Conservation (phyloP, 1,140 invertebrate genomes). For the Ooceraea biroi region DNA sequence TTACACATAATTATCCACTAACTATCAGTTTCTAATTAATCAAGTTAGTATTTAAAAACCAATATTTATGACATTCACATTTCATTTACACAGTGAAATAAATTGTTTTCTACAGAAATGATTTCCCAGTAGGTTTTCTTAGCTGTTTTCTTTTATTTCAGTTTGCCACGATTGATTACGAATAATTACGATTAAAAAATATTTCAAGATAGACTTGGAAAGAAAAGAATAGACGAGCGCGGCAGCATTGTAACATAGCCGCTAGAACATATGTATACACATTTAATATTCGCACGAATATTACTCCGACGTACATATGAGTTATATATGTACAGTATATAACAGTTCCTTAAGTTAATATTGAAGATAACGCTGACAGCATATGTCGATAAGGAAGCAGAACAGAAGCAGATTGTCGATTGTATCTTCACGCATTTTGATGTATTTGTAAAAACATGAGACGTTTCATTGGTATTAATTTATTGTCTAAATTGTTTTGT, state of each 20-base stretch:
- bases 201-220: not conserved
- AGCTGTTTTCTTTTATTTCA: not conserved
- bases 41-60: too few relatives aligned
- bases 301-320: conserved; percentile 2
- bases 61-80: too few relatives aligned
- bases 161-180: not conserved
- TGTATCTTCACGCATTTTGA: not conserved
- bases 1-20: too few relatives aligned
- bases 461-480: not conserved
- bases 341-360: conserved; percentile 18
- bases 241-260: not conserved
- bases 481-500: not conserved
- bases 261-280: not conserved
- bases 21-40: too few relatives aligned
- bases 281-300: conserved; percentile 30
- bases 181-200: not conserved
- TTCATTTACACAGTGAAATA: too few relatives aligned
- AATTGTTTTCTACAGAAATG: not conserved
- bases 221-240: not conserved
- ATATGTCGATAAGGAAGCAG: not conserved
- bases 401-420: not conserved
- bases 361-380: conserved; percentile 8
- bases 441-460: conserved; percentile 10
- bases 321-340: not conserved
- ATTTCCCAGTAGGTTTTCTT: not conserved